Evolutionary conservation across 2,113 vertebrate species (phyloP), one percentile per base, ranked within the genome.

Genomic region (Nymphicus hollandicus): DNA sequence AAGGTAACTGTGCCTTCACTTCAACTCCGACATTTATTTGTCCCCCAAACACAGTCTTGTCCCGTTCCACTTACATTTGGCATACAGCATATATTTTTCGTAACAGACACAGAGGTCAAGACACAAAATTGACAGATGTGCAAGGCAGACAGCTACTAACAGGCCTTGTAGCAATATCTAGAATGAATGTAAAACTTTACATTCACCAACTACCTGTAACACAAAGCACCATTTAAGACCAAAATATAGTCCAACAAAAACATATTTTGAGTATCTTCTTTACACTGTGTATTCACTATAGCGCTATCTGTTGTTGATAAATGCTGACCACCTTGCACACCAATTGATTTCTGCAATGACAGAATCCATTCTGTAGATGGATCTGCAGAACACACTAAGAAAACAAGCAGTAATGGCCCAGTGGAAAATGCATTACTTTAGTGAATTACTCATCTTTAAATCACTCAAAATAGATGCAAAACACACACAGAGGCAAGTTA

Each of bases 381-480:
- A 96, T 77, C 82, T 69, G 52, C 44, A 73, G 55, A 76, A 78
- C 76, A 64, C 8, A 53, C 55, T 89, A 89, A 88, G 91, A 94
- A 97, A 88, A 92, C 31, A 66, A 83, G 66, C 0, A 0, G 39
- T 77, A 90, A 91, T 77, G 66, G 31, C 35, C 68, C 7, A 16
- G 49, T 2, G 13, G 83, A 91, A 83, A 87, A 89, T 41, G 37
- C n/a, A 69, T 89, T 82, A 50, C 49, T 80, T 83, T 55, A 79
- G 43, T 79, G 78, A 96, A 77, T 91, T 94, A 22, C 52, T 81
- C 52, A 44, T 76, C 81, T 53, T 93, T 95, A 95, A 66, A 89
- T 95, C 35, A 79, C 83, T 86, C 88, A 86, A 95, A 91, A 74
- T 56, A 49, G 46, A 56, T 44, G 35, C 53, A 76, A 86, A 92